Conservation (phyloP, 2,113 vertebrate genomes). For the Scomber colias region DNA sequence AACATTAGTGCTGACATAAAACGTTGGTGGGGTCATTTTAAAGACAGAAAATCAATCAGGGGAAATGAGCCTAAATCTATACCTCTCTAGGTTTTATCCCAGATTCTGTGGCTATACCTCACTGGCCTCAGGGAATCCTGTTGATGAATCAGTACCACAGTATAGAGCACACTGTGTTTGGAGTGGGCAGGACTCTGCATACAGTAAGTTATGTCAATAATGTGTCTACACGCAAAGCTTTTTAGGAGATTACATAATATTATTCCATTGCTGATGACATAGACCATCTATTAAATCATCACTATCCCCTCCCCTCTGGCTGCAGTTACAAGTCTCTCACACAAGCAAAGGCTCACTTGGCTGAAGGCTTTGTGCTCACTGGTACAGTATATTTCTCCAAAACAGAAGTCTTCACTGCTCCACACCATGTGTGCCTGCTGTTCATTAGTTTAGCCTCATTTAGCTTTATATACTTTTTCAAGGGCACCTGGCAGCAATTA, state of each 20-base stretch:
- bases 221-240: conserved; percentile 23
- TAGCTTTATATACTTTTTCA: neutral
- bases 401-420: neutral
- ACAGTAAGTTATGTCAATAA: conserved; percentile 62
- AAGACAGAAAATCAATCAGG: conserved; percentile 80
- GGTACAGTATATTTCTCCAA: neutral
- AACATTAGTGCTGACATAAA: conserved; percentile 81
- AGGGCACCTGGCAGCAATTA: neutral
- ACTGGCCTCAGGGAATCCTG: conserved; percentile 49
- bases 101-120: conserved; percentile 53
- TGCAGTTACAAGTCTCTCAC: neutral
- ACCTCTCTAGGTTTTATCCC: conserved; percentile 67
- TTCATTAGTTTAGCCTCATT: neutral
- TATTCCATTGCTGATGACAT: conserved; percentile 34
- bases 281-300: conserved; percentile 42
- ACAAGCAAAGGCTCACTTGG: neutral
- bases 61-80: conserved; percentile 81
- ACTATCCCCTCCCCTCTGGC: neutral
- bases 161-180: conserved; percentile 26
- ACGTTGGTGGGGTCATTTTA: conserved; percentile 68
- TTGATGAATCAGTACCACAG: conserved; percentile 34
- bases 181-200: conserved; percentile 17
- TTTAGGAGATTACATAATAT: conserved; percentile 47
- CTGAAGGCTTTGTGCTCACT: conserved; percentile 21
- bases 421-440: no score